Evolutionary conservation across 2,113 vertebrate genomes (phyloP), one percentile per base, ranked within the genome.

Genomic region (Phalacrocorax pelagicus): DNA sequence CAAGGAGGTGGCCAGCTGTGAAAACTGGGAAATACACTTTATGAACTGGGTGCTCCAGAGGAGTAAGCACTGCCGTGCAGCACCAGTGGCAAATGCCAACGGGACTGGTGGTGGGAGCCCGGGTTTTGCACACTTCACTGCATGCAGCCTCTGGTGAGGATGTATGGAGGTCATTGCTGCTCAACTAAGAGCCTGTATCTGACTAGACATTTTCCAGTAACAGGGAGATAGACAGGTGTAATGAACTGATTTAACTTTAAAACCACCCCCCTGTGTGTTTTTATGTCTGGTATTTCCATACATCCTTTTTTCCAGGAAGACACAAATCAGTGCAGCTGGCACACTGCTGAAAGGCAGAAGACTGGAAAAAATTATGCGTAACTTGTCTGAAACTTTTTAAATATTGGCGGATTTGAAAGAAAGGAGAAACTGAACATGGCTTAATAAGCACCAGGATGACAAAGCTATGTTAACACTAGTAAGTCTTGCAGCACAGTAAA

Each of bases 121-220:
- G 1, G 40, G 9, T 75, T 67, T 67, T 65, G 19, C 12, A 24
- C 0, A 0, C 11, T 19, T 57, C 2, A 0, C 8, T 1, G 0
- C 9, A 1, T 34, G 54, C 27, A 46, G 38, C 29, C 32, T 21
- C 21, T 2, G 3, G 10, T 26, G 29, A 70, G 38, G 44, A 65
- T 34, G 14, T 66, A 51, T 72, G 34, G 34, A 83, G 72, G n/a
- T 51, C 59, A 23, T 3, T 72, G 55, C 29, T 88, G n/a, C 46
- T 58, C 21, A 8, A 2, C 12, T 20, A 46, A 81, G 24, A 62
- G 63, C 21, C 59, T 51, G 15, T 3, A 5, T 67, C 49, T 55
- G 49, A 36, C 62, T n/a, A 62, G n/a, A 57, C n/a, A 18, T 65
- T 86, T 92, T 86, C 72, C 55, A 54, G 38, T 40, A 51, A 55